Evolutionary conservation across 2,888 invertebrate genomes (phyloP).

Genomic region (Leistus spinibarbis): DNA sequence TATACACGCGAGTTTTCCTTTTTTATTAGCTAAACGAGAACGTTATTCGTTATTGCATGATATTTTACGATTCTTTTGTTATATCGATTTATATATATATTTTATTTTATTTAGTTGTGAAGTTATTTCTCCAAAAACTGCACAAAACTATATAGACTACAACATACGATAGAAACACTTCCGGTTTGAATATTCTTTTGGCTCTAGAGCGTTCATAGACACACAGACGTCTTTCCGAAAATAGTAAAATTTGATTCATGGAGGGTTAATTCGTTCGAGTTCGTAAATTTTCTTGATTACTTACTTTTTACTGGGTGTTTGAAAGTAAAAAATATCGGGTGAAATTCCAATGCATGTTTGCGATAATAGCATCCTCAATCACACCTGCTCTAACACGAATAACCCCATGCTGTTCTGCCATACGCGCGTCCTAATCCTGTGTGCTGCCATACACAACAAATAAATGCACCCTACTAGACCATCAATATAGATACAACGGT

Average conservation of each 20-base stretch:
- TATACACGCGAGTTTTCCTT: not conserved
- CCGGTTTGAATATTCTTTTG: too few species aligned
- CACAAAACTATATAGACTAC: too few species aligned
- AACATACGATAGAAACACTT: too few species aligned
- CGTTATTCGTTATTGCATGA: not conserved
- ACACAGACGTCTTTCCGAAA: too few species aligned
- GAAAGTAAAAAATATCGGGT: not conserved
- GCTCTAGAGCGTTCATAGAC: too few species aligned
- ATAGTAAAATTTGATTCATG: too few species aligned
- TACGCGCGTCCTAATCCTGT: not conserved
- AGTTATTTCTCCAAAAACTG: too few species aligned
- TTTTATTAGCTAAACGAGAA: not conserved
- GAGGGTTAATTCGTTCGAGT: too few species aligned
- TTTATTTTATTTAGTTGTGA: too few species aligned
- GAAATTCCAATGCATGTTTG: not conserved
- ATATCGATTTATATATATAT: too few species aligned
- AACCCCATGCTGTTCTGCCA: not conserved
- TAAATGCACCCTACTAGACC: constrained; percentile 7
- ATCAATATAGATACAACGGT: constrained; percentile 31
- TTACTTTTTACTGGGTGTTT: not conserved
- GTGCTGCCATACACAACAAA: not conserved
- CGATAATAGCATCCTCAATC: not conserved
- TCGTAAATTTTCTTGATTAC: too few species aligned
- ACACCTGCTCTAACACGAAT: not conserved
- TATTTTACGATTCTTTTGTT: not conserved